Evolutionary conservation across 2,888 invertebrate genomes (phyloP).

Genomic region (Dyspetes luteomarginatus): DNA sequence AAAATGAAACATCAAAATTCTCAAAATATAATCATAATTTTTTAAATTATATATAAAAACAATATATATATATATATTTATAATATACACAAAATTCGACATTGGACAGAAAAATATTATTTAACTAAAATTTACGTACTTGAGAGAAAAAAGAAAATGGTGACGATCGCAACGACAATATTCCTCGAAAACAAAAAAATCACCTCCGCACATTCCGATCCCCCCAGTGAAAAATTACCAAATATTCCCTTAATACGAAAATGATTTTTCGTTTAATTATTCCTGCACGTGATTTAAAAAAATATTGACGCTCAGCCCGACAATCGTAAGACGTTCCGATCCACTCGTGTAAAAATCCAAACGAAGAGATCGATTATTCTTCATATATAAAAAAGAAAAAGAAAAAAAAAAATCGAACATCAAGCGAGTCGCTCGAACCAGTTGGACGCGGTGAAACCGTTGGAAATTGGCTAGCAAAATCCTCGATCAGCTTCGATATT

Average conservation of each 20-base stretch:
- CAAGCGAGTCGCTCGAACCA: slow-evolving; percentile 55
- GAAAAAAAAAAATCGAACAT: slow-evolving; percentile 19
- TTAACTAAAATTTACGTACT: slow-evolving; percentile 39
- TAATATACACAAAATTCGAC: slow-evolving; percentile 7
- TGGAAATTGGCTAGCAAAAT: slow-evolving; percentile 22
- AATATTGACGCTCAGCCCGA: slow-evolving; percentile 14
- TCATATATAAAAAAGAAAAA: slow-evolving; percentile 10
- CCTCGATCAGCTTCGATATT: slow-evolving; percentile 11
- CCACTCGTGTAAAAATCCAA: slow-evolving; percentile 4
- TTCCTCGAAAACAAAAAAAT: background rate
- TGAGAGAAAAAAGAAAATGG: slow-evolving; percentile 7
- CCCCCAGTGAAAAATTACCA: background rate
- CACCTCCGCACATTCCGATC: background rate
- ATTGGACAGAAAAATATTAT: slow-evolving; percentile 1
- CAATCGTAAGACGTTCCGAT: slow-evolving; percentile 14
- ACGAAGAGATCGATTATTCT: slow-evolving; percentile 6
- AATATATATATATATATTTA: background rate
- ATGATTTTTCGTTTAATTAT: background rate
- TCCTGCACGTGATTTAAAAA: slow-evolving; percentile 23
- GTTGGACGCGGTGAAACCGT: slow-evolving; percentile 37
- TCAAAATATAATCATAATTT: slow-evolving; percentile 18
- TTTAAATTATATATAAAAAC: background rate
- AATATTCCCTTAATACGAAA: background rate
- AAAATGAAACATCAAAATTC: slow-evolving; percentile 17
- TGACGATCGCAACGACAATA: slow-evolving; percentile 42